Conservation (phyloP, 2,113 vertebrate species). For the Chionomys nivalis region DNA sequence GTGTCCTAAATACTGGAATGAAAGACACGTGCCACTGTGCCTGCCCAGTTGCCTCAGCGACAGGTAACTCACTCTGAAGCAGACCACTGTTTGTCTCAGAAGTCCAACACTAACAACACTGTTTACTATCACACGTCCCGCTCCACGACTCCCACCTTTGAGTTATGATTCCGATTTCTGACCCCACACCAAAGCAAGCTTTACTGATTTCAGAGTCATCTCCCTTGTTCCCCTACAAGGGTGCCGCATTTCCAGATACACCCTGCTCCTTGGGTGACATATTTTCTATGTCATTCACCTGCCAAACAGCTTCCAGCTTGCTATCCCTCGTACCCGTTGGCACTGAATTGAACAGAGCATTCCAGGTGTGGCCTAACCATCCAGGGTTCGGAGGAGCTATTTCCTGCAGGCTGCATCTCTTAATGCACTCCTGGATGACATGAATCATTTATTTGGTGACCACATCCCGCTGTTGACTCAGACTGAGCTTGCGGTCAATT, state of each 20-base stretch:
- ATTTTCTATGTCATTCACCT: neutral
- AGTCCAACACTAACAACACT: neutral
- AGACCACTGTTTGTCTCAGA: neutral
- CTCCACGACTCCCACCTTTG: neutral
- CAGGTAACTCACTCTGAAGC: neutral
- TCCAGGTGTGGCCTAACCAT: neutral
- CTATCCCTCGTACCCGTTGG: neutral
- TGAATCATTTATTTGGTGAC: constrained; percentile 57
- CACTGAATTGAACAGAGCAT: neutral
- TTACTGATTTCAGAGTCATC: neutral
- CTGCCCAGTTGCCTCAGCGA: neutral
- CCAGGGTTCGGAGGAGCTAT: neutral
- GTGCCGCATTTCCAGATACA: neutral
- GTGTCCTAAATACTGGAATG: neutral
- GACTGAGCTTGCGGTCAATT: constrained; percentile 76
- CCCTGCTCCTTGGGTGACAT: neutral
- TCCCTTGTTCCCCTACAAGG: neutral
- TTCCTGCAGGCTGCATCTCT: constrained; percentile 69
- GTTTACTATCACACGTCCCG: neutral
- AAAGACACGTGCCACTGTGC: no score
- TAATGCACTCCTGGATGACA: constrained; percentile 59
- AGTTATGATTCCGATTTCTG: neutral
- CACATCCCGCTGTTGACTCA: constrained; percentile 75
- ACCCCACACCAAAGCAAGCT: neutral
- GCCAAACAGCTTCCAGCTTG: neutral